A percentile compares a stretch with the other conserved stretches of the same genome.
Evolutionary conservation across 2,113 vertebrate species (phyloP).

Genomic region (Cygnus atratus): DNA sequence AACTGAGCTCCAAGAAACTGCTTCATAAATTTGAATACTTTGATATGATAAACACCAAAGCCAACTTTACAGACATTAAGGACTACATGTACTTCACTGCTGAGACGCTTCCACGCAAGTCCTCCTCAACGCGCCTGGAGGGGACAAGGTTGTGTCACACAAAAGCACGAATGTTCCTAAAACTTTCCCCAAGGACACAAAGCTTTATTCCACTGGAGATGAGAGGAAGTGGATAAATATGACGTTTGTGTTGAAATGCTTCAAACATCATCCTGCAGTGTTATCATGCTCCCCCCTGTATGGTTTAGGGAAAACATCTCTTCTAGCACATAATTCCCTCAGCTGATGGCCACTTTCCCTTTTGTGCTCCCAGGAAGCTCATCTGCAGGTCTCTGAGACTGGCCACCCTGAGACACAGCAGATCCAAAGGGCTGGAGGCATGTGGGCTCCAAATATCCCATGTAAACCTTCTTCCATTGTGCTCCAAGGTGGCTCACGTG

Average conservation of each 20-base stretch:
- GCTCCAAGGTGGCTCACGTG: neutral
- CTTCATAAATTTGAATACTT: constrained; percentile 35
- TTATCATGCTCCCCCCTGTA: neutral
- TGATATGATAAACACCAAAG: constrained; percentile 38
- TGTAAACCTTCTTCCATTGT: neutral
- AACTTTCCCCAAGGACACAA: neutral
- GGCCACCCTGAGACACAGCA: neutral
- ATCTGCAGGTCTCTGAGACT: neutral
- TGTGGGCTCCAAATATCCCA: neutral
- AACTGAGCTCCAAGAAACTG: constrained; percentile 10
- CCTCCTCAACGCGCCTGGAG: neutral
- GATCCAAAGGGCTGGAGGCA: neutral
- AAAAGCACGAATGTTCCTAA: neutral
- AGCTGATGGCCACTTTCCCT: neutral
- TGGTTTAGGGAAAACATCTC: neutral
- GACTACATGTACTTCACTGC: neutral
- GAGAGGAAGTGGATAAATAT: neutral
- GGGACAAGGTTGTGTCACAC: neutral
- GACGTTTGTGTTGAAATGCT: neutral
- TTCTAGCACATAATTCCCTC: rapidly evolving
- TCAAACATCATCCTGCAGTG: rapidly evolving
- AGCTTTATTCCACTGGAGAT: neutral
- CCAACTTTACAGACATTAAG: constrained; percentile 8
- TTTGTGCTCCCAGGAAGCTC: neutral
- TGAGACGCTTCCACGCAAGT: neutral